phyloP scores from a whole-genome alignment of 2,888 invertebrate species.

The Sisyra terminalis region DNA sequence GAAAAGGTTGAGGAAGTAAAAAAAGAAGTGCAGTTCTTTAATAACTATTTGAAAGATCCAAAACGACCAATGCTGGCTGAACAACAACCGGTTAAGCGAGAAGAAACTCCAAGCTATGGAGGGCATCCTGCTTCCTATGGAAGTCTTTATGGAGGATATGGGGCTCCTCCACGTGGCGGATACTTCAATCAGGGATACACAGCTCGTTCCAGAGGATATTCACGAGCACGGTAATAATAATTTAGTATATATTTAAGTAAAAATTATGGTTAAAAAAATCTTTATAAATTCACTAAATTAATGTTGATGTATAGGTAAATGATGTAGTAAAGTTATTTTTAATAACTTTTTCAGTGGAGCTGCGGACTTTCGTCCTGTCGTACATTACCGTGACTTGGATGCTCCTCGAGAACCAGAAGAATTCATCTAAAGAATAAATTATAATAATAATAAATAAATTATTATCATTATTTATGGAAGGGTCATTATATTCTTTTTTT shows the following conservation, averaged over 20 bases:
- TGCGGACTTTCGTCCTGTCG: conserved; percentile 68
- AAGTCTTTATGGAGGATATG: conserved; percentile 12
- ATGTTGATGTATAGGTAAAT: no score
- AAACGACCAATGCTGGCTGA: conserved; percentile 89
- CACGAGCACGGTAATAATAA: conserved; percentile 10
- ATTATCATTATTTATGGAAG: no score
- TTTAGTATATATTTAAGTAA: neutral
- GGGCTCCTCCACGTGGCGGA: conserved; percentile 28
- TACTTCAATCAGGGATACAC: conserved; percentile 31
- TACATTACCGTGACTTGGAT: conserved; percentile 86
- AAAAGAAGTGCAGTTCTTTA: conserved; percentile 94
- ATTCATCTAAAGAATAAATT: conserved; percentile 41
- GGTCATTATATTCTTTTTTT: no score
- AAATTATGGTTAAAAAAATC: no score
- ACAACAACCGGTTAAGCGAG: conserved; percentile 40
- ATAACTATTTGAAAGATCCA: conserved; percentile 87
- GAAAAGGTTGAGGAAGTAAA: conserved; percentile 96
- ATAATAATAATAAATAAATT: neutral
- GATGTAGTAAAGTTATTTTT: no score
- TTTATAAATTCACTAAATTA: no score
- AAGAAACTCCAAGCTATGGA: conserved; percentile 28
- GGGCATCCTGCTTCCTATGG: conserved; percentile 24
- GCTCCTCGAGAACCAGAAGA: conserved; percentile 84
- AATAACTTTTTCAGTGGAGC: conserved; percentile 42
- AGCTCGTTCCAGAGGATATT: conserved; percentile 10